These are phyloP conservation scores for Mesembrinibis cayennensis DNA, from an alignment of 2,113 vertebrate species.

Conservation along the genomic window DNA sequence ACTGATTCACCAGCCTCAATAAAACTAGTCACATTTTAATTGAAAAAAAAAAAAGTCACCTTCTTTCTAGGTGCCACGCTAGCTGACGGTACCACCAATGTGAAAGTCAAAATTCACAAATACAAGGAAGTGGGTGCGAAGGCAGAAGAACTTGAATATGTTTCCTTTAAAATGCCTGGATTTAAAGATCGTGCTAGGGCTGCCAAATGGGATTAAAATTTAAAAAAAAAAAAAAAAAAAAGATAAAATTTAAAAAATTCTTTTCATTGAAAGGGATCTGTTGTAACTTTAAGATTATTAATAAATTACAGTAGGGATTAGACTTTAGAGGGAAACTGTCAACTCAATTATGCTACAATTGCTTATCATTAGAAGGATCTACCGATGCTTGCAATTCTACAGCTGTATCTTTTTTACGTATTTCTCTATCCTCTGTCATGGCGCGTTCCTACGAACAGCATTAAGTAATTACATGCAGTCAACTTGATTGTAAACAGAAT, in stretches of 20 bases:
- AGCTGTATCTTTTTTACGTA: neutral
- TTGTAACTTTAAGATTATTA: neutral
- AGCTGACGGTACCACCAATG: neutral
- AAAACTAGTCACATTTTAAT: neutral
- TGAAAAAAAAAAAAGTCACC: neutral
- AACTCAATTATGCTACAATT: neutral
- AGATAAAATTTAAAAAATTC: neutral
- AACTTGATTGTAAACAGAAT: neutral
- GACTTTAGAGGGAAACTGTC: neutral
- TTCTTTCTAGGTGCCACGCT: neutral
- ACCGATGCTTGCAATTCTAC: neutral
- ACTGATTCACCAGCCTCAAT: neutral
- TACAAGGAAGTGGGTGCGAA: rapidly evolving
- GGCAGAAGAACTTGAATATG: neutral
- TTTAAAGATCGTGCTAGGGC: neutral
- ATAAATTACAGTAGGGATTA: neutral
- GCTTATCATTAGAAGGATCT: neutral
- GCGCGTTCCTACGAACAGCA: neutral
- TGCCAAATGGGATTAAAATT: neutral
- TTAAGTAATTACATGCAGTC: neutral
- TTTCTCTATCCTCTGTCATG: neutral
- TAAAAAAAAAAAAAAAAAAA: neutral
- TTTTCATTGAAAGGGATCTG: neutral
- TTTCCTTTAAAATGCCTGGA: neutral
- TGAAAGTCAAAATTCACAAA: neutral